phyloP scores from a whole-genome alignment of 2,113 vertebrate genomes.

The Cololabis saira region DNA sequence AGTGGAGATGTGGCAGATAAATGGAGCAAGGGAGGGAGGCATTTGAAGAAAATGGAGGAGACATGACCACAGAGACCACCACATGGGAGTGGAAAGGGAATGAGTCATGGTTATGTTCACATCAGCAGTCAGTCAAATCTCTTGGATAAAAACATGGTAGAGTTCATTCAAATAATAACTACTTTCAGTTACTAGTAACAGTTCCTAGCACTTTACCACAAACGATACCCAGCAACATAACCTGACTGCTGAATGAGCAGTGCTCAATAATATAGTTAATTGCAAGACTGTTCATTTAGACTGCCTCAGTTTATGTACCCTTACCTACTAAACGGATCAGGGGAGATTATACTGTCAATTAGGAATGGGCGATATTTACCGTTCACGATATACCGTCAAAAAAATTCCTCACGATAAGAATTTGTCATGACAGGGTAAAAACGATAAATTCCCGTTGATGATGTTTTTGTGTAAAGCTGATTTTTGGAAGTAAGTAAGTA shows the following conservation, averaged over 20 bases:
- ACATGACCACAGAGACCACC: conserved; percentile 40
- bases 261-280: background rate
- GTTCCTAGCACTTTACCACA: too few relatives aligned
- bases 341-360: background rate
- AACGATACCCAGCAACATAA: background rate
- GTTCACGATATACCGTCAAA: too few relatives aligned
- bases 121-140: conserved; percentile 48
- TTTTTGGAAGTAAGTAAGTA: too few relatives aligned
- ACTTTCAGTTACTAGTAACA: background rate
- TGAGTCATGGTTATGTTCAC: conserved; percentile 54
- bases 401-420: too few relatives aligned
- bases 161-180: conserved; percentile 1
- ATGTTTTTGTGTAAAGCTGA: too few relatives aligned
- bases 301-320: background rate
- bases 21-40: conserved; percentile 34
- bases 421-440: too few relatives aligned
- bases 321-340: background rate
- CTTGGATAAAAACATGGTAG: conserved; percentile 7
- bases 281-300: background rate
- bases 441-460: too few relatives aligned
- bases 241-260: background rate
- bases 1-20: conserved; percentile 37
- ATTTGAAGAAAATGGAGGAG: conserved; percentile 4
- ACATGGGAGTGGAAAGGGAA: conserved; percentile 28
- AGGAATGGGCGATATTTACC: too few relatives aligned